Evolutionary conservation across 2,888 invertebrate species (phyloP).

Genomic region (Smittia sp.): DNA sequence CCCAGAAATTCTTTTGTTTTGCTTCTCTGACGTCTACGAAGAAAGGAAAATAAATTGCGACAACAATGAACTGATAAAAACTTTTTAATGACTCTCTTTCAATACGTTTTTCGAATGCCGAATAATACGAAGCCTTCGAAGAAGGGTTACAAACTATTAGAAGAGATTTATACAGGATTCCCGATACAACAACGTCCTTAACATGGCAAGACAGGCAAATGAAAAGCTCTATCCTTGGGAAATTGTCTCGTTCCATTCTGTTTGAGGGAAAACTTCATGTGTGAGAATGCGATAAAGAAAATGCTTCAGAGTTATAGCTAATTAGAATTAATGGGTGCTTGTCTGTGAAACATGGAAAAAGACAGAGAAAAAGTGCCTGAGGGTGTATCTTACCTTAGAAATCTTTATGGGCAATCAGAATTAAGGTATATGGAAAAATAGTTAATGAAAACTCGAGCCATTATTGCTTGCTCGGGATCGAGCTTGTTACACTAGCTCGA

Average conservation of each 20-base stretch:
- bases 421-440: slow-evolving; percentile 10
- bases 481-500: too few species aligned
- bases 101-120: slow-evolving; percentile 26
- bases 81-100: slow-evolving; percentile 37
- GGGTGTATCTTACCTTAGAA: slow-evolving; percentile 31
- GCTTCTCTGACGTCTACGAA: background rate
- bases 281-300: background rate
- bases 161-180: slow-evolving; percentile 28
- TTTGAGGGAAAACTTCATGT: background rate
- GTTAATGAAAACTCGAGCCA: slow-evolving; percentile 23
- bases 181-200: slow-evolving; percentile 18
- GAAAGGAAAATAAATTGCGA: slow-evolving; percentile 7
- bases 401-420: slow-evolving; percentile 30
- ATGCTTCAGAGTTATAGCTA: slow-evolving; percentile 4
- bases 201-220: background rate
- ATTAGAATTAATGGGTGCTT: slow-evolving; percentile 34
- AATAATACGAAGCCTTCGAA: too few species aligned
- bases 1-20: background rate
- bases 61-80: slow-evolving; percentile 29
- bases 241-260: background rate
- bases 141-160: slow-evolving; percentile 12
- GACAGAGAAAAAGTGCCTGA: slow-evolving; percentile 1
- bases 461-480: background rate
- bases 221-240: background rate
- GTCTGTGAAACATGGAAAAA: slow-evolving; percentile 6